A percentile compares a stretch with the other conserved stretches of the same genome.
Conservation (phyloP, 2,797 vertebrate genomes). For the Syndactyla subalaris region DNA sequence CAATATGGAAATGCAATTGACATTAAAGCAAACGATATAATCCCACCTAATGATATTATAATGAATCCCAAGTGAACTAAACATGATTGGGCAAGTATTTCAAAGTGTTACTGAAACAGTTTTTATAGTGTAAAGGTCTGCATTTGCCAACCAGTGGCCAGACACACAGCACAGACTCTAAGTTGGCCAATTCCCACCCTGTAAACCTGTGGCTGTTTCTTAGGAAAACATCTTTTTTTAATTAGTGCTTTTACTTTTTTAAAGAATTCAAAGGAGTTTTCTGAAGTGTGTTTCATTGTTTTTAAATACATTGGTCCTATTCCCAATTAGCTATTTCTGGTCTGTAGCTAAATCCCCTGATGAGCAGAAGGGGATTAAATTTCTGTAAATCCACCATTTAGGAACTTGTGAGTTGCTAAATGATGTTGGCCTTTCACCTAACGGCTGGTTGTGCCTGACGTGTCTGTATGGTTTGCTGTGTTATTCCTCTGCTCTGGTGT, state of each 20-base stretch:
- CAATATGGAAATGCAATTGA: conserved; percentile 80
- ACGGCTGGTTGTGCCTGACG: conserved; percentile 38
- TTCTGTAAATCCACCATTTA: conserved; percentile 76
- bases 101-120: conserved; percentile 79
- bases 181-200: conserved; percentile 62
- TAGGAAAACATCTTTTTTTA: conserved; percentile 71
- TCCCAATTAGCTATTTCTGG: conserved; percentile 71
- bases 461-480: conserved; percentile 58
- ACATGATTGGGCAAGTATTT: conserved; percentile 79
- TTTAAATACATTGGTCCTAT: conserved; percentile 2
- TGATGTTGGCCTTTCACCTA: conserved; percentile 71
- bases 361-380: conserved; percentile 65
- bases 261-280: conserved; percentile 52
- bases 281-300: conserved; percentile 39
- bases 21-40: conserved; percentile 83
- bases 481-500: conserved; percentile 39
- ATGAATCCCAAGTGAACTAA: conserved; percentile 81
- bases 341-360: conserved; percentile 67
- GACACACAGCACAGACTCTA: conserved; percentile 61
- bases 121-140: conserved; percentile 77
- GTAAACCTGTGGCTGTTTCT: conserved; percentile 65
- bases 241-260: conserved; percentile 64
- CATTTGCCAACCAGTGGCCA: conserved; percentile 74
- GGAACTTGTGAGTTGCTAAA: conserved; percentile 71
- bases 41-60: conserved; percentile 80